A percentile compares a stretch with the other conserved stretches of the same genome.
phyloP scores from a whole-genome alignment of 2,797 vertebrate genomes.

The Lagocephalus sceleratus region DNA sequence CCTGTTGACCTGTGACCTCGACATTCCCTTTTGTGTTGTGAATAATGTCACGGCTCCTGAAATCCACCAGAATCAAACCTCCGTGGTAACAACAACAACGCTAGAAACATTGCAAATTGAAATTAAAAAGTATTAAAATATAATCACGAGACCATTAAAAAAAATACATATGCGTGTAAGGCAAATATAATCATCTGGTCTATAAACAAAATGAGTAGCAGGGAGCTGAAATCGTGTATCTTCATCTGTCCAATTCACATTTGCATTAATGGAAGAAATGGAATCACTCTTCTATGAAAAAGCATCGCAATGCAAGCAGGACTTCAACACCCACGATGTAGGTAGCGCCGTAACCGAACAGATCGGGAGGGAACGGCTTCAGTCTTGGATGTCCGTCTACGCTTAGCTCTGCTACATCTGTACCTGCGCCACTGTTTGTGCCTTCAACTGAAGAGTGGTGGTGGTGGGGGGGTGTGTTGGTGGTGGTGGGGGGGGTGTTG shows the following conservation, averaged over 20 bases:
- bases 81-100: slow-evolving; percentile 20
- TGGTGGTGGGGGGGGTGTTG: slow-evolving; percentile 20
- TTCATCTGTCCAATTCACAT: slow-evolving; percentile 70
- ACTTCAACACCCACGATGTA: slow-evolving; percentile 17
- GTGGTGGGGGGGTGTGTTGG: neutral
- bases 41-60: slow-evolving; percentile 44
- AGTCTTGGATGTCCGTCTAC: slow-evolving; percentile 4
- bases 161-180: slow-evolving; percentile 64
- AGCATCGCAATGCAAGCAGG: slow-evolving; percentile 32
- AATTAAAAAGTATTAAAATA: slow-evolving; percentile 65
- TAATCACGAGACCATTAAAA: slow-evolving; percentile 56
- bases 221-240: slow-evolving; percentile 53
- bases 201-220: slow-evolving; percentile 64
- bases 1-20: slow-evolving; percentile 31
- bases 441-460: slow-evolving; percentile 17
- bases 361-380: slow-evolving; percentile 13
- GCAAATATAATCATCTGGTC: slow-evolving; percentile 71
- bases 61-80: slow-evolving; percentile 36
- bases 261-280: slow-evolving; percentile 55
- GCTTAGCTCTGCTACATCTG: slow-evolving; percentile 44
- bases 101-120: slow-evolving; percentile 70
- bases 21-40: slow-evolving; percentile 58
- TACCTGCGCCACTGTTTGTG: slow-evolving; percentile 37
- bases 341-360: slow-evolving; percentile 18
- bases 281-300: slow-evolving; percentile 42